Base-by-base conservation (phyloP, 2,113 vertebrate genomes). In the Clarias magur region DNA sequence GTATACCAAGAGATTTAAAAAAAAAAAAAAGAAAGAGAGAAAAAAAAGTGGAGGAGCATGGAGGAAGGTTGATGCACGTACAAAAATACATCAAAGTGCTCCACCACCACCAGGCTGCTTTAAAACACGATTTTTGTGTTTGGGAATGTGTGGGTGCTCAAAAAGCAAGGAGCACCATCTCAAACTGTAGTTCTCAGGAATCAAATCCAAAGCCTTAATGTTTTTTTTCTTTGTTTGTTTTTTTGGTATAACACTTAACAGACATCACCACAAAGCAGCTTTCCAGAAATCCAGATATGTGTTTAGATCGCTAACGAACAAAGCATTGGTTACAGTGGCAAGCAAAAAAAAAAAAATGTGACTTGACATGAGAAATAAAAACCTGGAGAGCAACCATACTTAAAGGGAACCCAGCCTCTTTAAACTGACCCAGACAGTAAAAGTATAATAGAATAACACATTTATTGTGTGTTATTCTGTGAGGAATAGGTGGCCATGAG, bases 81-180 rank as follows among this genome's bases (percentile, higher is more conserved):
- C 75, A 56, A 86, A 67, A 80, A 56, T 27, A 65, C 60, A 79
- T 67, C 62, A 86, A 80, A 86, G 27, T 3, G 63, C n/a, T 86
- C 48, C 13, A 76, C 76, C 85, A 86, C 63, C 48, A 48, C 48
- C 48, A 85, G 59, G 84, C 73, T 78, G 59, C 16, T 80, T 86
- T 76, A 80, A 56, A 78, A 23, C 59, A 1, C 80, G 85, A 80
- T 80, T 67, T 25, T 70, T 67, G 65, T 79, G 56, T 80, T 70
- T 42, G 23, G 53, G 76, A 56, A 59, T 86, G 85, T 86, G 85
- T 86, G 63, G 85, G 85, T 67, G 65, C 30, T 68, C 30, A 79
- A 34, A 84, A 67, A 86, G 53, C 1, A 78, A 7, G n/a, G 34
- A 42, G n/a, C 16, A 85, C 63, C 56, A 85, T 56, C n/a, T 25